phyloP scores from a whole-genome alignment of 2,113 vertebrate species.

The Bagarius yarrelli region DNA sequence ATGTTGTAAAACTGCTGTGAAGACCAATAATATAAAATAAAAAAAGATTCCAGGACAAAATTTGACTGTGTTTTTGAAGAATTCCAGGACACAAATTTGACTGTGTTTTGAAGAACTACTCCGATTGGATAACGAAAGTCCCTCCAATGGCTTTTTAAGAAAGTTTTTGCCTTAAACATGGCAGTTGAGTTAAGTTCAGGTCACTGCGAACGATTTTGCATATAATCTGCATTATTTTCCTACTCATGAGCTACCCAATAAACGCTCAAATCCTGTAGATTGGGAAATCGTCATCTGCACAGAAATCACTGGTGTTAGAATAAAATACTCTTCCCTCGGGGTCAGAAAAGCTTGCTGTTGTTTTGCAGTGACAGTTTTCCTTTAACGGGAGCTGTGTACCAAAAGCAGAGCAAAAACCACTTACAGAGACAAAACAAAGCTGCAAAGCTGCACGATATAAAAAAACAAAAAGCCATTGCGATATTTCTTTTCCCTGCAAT shows the following conservation, averaged over 20 bases:
- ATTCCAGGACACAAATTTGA: neutral
- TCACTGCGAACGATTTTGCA: neutral
- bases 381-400: neutral
- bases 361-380: neutral
- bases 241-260: neutral
- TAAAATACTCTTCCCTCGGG: neutral
- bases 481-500: too few relatives aligned
- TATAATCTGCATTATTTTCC: neutral
- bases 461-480: too few relatives aligned
- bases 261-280: neutral
- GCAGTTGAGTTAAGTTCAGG: neutral
- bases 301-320: neutral
- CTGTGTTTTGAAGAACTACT: neutral
- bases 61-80: too few relatives aligned
- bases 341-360: neutral
- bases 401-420: neutral
- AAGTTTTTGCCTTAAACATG: neutral
- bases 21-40: too few relatives aligned
- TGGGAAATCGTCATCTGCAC: neutral
- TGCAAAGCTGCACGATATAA: too few relatives aligned
- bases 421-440: too few relatives aligned
- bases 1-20: conserved; percentile 9
- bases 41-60: neutral
- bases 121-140: neutral
- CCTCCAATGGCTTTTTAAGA: too few relatives aligned